phyloP scores from a whole-genome alignment of 2,113 vertebrate species.

The Toxotes chatareus region DNA sequence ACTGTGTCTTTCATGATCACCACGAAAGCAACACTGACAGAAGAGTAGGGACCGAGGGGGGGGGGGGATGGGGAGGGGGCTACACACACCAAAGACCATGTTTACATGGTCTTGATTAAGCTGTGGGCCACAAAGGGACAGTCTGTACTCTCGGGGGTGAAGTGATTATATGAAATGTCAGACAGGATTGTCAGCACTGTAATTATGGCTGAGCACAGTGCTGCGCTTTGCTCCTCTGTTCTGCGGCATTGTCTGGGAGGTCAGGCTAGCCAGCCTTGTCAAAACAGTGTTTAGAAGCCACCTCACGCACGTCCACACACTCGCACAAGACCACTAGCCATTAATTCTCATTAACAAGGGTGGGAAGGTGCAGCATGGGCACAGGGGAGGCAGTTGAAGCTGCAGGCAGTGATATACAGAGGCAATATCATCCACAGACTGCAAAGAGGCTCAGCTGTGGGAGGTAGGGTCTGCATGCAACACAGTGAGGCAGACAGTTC shows the following conservation, averaged over 20 bases:
- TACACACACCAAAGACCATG: constrained; percentile 41
- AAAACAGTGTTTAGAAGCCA: constrained; percentile 62
- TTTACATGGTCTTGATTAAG: constrained; percentile 75
- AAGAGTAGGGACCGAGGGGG: neutral
- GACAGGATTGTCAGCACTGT: constrained; percentile 63
- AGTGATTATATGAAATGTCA: constrained; percentile 73
- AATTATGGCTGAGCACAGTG: constrained; percentile 61
- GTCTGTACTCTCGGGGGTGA: constrained; percentile 60
- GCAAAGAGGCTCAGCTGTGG: constrained; percentile 56
- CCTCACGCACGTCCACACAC: constrained; percentile 47
- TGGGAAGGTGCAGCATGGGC: constrained; percentile 47
- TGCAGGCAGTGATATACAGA: constrained; percentile 21
- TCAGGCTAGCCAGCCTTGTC: constrained; percentile 53
- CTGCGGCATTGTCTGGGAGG: constrained; percentile 58
- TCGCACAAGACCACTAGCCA: constrained; percentile 33
- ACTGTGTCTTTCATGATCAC: constrained; percentile 4
- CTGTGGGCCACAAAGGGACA: constrained; percentile 59
- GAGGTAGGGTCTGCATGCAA: constrained; percentile 45
- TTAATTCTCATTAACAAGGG: constrained; percentile 77
- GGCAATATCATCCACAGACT: constrained; percentile 49
- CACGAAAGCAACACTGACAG: constrained; percentile 42
- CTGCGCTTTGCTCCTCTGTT: constrained; percentile 45
- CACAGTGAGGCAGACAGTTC: constrained; percentile 60
- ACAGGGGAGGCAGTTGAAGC: constrained; percentile 21
- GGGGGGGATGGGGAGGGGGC: neutral